Evolutionary conservation across 2,797 vertebrate species (phyloP).

Genomic region (Adrianichthys oophorus): DNA sequence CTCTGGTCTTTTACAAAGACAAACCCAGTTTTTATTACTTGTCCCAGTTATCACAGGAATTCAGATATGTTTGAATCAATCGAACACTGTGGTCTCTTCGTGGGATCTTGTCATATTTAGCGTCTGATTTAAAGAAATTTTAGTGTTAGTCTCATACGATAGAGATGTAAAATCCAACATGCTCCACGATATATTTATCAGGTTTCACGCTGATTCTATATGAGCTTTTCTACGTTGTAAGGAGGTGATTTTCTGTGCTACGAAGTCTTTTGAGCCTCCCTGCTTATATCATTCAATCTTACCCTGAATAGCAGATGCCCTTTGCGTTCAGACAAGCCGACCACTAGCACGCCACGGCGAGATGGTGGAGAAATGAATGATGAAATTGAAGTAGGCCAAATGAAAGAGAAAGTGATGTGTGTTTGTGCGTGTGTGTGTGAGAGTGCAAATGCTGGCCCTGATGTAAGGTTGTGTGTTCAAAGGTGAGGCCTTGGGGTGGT

Average conservation of each 20-base stretch:
- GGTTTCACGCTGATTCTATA: conserved; percentile 19
- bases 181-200: conserved; percentile 30
- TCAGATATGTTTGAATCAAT: background rate
- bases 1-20: conserved; percentile 13
- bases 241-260: conserved; percentile 37
- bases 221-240: conserved; percentile 18
- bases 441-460: conserved; percentile 29
- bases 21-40: conserved; percentile 29
- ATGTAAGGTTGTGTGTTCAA: conserved; percentile 68
- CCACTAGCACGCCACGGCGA: conserved; percentile 73
- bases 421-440: conserved; percentile 28
- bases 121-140: too few relatives aligned
- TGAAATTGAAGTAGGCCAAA: conserved; percentile 81
- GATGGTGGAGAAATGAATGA: conserved; percentile 82
- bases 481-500: conserved; percentile 80
- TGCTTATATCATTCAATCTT: conserved; percentile 77
- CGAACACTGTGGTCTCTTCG: background rate
- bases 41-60: conserved; percentile 11
- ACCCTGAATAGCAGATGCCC: conserved; percentile 70
- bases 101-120: too few relatives aligned
- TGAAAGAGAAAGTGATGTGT: conserved; percentile 76
- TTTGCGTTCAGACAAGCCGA: conserved; percentile 56
- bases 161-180: conserved; percentile 19
- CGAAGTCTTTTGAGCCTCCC: conserved; percentile 45
- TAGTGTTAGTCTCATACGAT: background rate